Evolutionary conservation across 2,888 invertebrate genomes (phyloP).

Genomic region (Lasioglossum vierecki): DNA sequence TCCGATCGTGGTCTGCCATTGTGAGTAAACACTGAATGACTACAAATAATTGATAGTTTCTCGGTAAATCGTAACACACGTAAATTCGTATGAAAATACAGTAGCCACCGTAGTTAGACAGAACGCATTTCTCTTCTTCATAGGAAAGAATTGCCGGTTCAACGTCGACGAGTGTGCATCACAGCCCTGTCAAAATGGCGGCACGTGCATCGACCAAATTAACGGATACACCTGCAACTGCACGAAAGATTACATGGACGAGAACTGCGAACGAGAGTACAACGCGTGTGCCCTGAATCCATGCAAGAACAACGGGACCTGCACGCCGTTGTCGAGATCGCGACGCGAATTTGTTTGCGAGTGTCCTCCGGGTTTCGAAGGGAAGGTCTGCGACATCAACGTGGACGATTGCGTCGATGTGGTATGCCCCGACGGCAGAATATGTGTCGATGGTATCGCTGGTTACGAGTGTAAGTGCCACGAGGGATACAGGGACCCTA

Average conservation of each 20-base stretch:
- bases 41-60: not conserved
- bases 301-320: constrained; percentile 88
- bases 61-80: not conserved
- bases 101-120: not conserved
- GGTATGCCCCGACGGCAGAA: constrained; percentile 84
- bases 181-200: constrained; percentile 86
- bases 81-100: not conserved
- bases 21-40: not conserved
- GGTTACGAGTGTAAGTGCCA: constrained; percentile 87
- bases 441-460: constrained; percentile 86
- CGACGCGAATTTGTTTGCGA: constrained; percentile 86
- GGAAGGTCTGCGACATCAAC: constrained; percentile 87
- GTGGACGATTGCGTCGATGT: constrained; percentile 88
- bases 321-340: constrained; percentile 84
- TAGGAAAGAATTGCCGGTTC: constrained; percentile 86
- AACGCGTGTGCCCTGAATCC: constrained; percentile 86
- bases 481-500: constrained; percentile 86
- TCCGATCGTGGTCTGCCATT: not conserved
- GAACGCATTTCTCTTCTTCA: not conserved
- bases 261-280: constrained; percentile 86
- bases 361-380: constrained; percentile 88
- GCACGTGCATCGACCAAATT: constrained; percentile 85
- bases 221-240: constrained; percentile 86
- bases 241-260: constrained; percentile 86
- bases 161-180: constrained; percentile 85